Percentiles rank a stretch among this genome's conserved stretches.
Evolutionary conservation across 2,888 invertebrate species (phyloP).

Genomic region (Hirtodrosophila duncani): DNA sequence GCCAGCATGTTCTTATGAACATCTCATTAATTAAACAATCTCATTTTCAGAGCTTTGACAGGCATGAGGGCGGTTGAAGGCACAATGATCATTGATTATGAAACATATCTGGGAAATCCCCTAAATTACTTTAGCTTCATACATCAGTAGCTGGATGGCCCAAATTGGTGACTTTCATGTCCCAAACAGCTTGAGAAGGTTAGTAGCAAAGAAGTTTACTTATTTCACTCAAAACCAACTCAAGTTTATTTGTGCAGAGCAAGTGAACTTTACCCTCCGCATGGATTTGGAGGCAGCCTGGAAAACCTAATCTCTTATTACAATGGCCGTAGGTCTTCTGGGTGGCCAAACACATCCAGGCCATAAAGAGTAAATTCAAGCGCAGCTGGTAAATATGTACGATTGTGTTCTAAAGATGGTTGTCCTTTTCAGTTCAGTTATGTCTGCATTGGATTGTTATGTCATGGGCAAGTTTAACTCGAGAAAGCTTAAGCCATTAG

Average conservation of each 20-base stretch:
- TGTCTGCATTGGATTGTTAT: slow-evolving; percentile 25
- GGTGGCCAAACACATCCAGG: slow-evolving; percentile 1
- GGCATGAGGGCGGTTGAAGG: slow-evolving; percentile 1
- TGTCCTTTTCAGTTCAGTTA: slow-evolving; percentile 2
- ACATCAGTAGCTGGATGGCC: slow-evolving; percentile 19
- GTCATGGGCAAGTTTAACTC: slow-evolving; percentile 24
- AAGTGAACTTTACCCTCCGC: neutral
- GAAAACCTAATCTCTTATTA: slow-evolving; percentile 18
- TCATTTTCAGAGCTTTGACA: slow-evolving; percentile 7
- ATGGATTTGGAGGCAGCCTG: slow-evolving; percentile 30
- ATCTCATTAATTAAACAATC: accelerated
- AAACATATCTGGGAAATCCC: slow-evolving; percentile 29
- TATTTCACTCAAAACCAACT: neutral
- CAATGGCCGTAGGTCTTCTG: slow-evolving; percentile 25
- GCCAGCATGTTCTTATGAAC: accelerated
- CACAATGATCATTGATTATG: slow-evolving; percentile 10
- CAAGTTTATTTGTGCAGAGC: neutral
- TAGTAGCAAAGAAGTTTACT: neutral
- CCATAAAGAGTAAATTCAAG: too few relatives aligned
- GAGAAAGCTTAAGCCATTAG: neutral
- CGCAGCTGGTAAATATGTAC: neutral
- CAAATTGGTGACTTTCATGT: slow-evolving; percentile 9
- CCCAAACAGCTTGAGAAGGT: slow-evolving; percentile 3
- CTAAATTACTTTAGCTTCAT: slow-evolving; percentile 28
- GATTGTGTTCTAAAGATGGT: neutral